Conservation (phyloP, 2,888 invertebrate species). For the Chloroclysta siterata region DNA sequence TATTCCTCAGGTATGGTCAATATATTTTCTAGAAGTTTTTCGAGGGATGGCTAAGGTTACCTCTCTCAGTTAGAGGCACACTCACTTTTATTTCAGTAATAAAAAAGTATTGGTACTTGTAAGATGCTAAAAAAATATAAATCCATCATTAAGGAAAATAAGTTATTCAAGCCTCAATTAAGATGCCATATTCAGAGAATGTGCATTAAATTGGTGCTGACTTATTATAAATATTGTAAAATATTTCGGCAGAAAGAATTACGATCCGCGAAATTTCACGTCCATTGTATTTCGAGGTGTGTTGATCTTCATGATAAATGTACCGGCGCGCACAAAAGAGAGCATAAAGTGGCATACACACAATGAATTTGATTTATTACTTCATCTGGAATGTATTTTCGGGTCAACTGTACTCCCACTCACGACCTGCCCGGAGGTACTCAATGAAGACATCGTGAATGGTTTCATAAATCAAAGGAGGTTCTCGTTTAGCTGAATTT, state of each 20-base stretch:
- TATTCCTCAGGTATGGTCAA: no score
- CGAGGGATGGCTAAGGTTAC: no score
- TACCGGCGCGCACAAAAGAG: constrained; percentile 60
- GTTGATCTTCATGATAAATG: constrained; percentile 67
- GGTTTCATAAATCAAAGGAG: constrained; percentile 69
- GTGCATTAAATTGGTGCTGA: constrained; percentile 36
- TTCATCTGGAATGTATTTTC: constrained; percentile 72
- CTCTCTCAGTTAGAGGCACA: no score
- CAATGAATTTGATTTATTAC: constrained; percentile 80
- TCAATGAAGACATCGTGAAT: constrained; percentile 79
- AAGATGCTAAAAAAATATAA: constrained; percentile 4
- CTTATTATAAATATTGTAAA: constrained; percentile 33
- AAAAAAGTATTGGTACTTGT: neutral
- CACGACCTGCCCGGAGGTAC: constrained; percentile 77
- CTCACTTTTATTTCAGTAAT: no score
- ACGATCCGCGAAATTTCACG: constrained; percentile 42
- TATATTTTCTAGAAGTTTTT: no score
- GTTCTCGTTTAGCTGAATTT: constrained; percentile 23
- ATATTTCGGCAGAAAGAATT: constrained; percentile 34
- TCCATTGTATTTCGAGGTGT: constrained; percentile 55
- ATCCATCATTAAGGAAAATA: constrained; percentile 9
- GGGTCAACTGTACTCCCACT: constrained; percentile 76
- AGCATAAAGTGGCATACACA: constrained; percentile 65
- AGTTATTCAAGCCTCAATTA: constrained; percentile 25
- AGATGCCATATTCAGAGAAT: constrained; percentile 28